A percentile compares a stretch with the other conserved stretches of the same genome.
Evolutionary conservation across 35 echinoderm and acorn worm genomes (phyloP).

Genomic region (Strongylocentrotus purpuratus): DNA sequence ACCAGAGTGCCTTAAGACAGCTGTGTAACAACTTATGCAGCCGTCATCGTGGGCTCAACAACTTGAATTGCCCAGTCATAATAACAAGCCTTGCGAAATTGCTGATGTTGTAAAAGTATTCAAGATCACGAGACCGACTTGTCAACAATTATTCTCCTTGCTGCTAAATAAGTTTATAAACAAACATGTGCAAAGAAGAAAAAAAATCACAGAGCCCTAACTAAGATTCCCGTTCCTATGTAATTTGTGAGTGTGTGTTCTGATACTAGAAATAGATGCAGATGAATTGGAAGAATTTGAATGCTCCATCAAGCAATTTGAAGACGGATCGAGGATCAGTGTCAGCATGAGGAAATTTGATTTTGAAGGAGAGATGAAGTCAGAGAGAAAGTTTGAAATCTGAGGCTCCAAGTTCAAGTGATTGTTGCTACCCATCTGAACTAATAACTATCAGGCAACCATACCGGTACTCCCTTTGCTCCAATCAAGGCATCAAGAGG

Average conservation of each 20-base stretch:
- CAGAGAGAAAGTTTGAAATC: background rate
- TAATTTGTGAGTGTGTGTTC: no score
- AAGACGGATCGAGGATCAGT: no score
- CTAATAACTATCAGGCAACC: background rate
- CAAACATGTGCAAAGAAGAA: no score
- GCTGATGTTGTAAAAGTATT: background rate
- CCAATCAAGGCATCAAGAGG: no score
- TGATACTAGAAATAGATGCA: no score
- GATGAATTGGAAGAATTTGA: no score
- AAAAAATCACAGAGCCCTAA: no score
- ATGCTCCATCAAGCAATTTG: no score
- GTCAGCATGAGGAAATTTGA: background rate
- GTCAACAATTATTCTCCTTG: no score
- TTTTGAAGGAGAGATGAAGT: background rate
- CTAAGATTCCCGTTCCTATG: no score
- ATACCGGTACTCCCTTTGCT: no score
- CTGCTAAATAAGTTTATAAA: no score
- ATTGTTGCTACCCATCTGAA: background rate
- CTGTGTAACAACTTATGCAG: background rate
- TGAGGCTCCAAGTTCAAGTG: background rate
- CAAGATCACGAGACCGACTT: background rate
- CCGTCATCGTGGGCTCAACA: background rate
- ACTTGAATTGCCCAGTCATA: constrained; percentile 9
- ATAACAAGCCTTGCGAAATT: background rate
- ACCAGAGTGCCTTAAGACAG: background rate